phyloP scores from a whole-genome alignment of 2,113 vertebrate species.

The Gallinago undulata region DNA sequence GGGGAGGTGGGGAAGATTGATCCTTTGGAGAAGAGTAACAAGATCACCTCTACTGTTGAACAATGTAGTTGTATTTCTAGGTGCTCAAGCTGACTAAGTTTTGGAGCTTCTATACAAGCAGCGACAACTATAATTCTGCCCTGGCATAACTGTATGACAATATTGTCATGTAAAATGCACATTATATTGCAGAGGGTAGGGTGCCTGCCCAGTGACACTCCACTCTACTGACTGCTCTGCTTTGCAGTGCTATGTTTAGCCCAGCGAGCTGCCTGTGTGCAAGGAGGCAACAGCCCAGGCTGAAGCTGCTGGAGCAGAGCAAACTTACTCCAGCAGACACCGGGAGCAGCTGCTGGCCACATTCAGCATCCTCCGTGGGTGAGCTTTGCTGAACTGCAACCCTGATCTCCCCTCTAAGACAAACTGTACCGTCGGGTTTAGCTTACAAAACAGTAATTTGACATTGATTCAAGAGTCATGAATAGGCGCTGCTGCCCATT shows the following conservation, averaged over 20 bases:
- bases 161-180: background rate
- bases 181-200: background rate
- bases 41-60: background rate
- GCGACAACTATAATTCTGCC: background rate
- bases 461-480: background rate
- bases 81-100: background rate
- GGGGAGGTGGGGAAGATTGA: background rate
- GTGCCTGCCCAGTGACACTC: background rate
- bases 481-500: background rate
- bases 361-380: fast-evolving
- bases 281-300: background rate
- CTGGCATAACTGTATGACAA: background rate
- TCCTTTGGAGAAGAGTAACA: background rate
- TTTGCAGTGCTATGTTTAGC: background rate
- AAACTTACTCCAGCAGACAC: background rate
- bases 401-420: background rate
- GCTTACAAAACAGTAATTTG: background rate
- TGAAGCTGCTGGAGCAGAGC: fast-evolving
- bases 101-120: background rate
- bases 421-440: background rate
- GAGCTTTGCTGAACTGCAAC: background rate
- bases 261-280: fast-evolving
- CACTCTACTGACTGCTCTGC: background rate
- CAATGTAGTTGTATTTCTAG: background rate
- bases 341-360: background rate